Evolutionary conservation across 1,140 invertebrate species (phyloP).

Genomic region (Nasonia vitripennis): DNA sequence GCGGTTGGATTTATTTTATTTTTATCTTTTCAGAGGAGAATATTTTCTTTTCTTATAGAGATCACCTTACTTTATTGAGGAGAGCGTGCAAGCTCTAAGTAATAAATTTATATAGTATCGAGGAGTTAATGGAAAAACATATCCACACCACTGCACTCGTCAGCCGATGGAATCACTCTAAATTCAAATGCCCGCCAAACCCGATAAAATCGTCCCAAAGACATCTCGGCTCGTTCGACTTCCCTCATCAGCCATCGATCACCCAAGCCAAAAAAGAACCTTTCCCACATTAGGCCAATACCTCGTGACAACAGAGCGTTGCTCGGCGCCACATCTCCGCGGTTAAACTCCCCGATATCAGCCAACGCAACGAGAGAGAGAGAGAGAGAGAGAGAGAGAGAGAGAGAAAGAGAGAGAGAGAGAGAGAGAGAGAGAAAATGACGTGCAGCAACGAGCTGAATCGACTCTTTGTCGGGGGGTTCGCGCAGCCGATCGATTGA

Average conservation of each 20-base stretch:
- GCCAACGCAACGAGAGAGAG: not conserved
- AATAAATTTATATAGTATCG: too few relatives aligned
- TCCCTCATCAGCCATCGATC: not conserved
- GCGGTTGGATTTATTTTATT: too few relatives aligned
- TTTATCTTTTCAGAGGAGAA: too few relatives aligned
- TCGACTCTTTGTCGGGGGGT: not conserved
- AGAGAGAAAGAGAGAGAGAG: not conserved
- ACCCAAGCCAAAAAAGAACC: too few relatives aligned
- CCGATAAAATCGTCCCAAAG: not conserved
- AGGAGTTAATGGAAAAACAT: too few relatives aligned
- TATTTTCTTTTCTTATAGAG: too few relatives aligned
- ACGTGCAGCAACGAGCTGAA: not conserved
- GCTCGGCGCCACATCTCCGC: not conserved
- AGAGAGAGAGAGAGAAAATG: not conserved
- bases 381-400: not conserved
- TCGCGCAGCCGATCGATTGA: conserved; percentile 58
- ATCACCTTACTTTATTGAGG: too few relatives aligned
- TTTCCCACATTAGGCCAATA: not conserved
- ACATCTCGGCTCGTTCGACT: not conserved
- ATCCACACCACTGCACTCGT: too few relatives aligned
- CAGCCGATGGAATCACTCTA: too few relatives aligned
- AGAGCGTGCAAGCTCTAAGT: too few relatives aligned
- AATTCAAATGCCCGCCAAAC: not conserved
- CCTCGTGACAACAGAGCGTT: not conserved
- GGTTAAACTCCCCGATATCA: not conserved